Conservation (phyloP, 2,888 invertebrate species). For the Zeuzera pyrina region DNA sequence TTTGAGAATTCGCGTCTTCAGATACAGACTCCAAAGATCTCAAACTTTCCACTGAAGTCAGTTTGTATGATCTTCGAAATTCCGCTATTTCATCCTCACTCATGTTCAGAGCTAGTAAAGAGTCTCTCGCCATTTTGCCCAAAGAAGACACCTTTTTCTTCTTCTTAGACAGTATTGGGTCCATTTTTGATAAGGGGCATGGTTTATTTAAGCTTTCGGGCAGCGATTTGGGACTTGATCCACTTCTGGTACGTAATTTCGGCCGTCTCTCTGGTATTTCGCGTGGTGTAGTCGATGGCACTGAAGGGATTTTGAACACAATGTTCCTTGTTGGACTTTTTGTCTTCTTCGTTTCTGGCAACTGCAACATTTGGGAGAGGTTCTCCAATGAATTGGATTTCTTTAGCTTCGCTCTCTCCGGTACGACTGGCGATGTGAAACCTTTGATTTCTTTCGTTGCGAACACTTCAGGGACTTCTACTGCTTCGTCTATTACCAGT, state of each 20-base stretch:
- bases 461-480: constrained; percentile 42
- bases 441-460: constrained; percentile 37
- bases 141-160: constrained; percentile 58
- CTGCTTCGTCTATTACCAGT: constrained; percentile 46
- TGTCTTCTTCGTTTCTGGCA: constrained; percentile 32
- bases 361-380: constrained; percentile 29
- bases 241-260: constrained; percentile 46
- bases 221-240: constrained; percentile 62
- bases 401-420: constrained; percentile 53
- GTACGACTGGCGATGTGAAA: constrained; percentile 43
- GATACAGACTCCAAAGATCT: constrained; percentile 60
- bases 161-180: constrained; percentile 39
- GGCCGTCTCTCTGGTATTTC: constrained; percentile 53
- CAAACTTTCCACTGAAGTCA: constrained; percentile 59
- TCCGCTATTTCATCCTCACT: constrained; percentile 63
- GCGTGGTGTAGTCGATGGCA: constrained; percentile 43
- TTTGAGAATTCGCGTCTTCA: constrained; percentile 58
- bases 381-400: constrained; percentile 58
- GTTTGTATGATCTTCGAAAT: constrained; percentile 51
- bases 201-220: constrained; percentile 59
- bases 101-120: constrained; percentile 59
- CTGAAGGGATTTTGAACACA: constrained; percentile 56
- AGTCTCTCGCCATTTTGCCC: constrained; percentile 63
- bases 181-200: constrained; percentile 46
- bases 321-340: constrained; percentile 42